A percentile compares a stretch with the other conserved stretches of the same genome.
Conservation (phyloP, 2,113 vertebrate species). For the Camelus dromedarius region DNA sequence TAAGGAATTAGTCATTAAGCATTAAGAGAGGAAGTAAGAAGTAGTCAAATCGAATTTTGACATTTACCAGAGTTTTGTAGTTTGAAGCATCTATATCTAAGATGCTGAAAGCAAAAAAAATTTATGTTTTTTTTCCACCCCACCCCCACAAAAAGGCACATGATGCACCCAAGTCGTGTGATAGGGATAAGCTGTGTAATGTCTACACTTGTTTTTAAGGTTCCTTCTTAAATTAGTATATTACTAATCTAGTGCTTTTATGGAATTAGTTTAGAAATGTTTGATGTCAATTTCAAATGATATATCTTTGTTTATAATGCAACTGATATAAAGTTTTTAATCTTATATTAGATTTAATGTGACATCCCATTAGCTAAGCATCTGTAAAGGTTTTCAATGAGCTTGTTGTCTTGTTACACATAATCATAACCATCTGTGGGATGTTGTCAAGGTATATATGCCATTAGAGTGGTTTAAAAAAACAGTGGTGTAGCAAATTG, state of each 20-base stretch:
- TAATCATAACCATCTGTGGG: conserved; percentile 92
- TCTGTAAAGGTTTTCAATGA: conserved; percentile 87
- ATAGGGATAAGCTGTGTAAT: conserved; percentile 38
- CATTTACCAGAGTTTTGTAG: conserved; percentile 82
- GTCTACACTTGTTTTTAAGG: conserved; percentile 45
- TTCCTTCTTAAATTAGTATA: background rate
- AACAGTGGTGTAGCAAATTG: conserved; percentile 92
- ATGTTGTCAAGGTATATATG: conserved; percentile 85
- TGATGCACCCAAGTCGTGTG: conserved; percentile 43
- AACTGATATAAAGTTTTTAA: conserved; percentile 76
- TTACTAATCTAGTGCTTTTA: conserved; percentile 1
- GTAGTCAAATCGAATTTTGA: conserved; percentile 85
- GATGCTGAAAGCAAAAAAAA: conserved; percentile 83
- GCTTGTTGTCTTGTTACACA: conserved; percentile 84
- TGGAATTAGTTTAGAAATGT: conserved; percentile 55
- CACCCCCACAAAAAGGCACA: background rate
- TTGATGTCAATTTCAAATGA: conserved; percentile 65
- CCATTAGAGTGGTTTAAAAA: conserved; percentile 85
- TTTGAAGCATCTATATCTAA: conserved; percentile 83
- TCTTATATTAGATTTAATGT: conserved; percentile 84
- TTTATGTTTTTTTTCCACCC: background rate
- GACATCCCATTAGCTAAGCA: conserved; percentile 85
- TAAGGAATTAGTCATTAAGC: conserved; percentile 85
- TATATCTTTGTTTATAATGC: conserved; percentile 69
- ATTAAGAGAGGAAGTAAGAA: conserved; percentile 85